Evolutionary conservation across 2,888 invertebrate genomes (phyloP), one percentile per base, ranked within the genome.

Genomic region (Dinocampus coccinellae): DNA sequence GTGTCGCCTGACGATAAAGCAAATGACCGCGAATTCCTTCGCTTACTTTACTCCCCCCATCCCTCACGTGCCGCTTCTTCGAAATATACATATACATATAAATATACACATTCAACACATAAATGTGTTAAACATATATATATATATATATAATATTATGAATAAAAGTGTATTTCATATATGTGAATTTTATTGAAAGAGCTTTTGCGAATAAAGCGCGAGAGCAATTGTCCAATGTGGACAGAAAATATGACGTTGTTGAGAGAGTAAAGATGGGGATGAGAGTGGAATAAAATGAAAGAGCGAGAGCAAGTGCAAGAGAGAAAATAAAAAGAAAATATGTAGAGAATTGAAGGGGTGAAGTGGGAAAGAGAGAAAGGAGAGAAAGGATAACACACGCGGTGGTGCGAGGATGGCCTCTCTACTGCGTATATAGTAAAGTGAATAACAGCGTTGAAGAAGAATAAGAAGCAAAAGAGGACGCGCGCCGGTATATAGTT

Each of bases 1-100:
- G 78, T 80, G 79, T 81, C 80, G 75, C 61, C 64, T 55, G 69
- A 72, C 77, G 79, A 80, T 80, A 79, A 79, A 77, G 69, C 75
- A 69, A 73, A 64, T 64, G 47, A 64, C 33, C 52, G 63, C 29
- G 33, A 64, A 64, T 64, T 64, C 52, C 58, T 16, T 33, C 11
- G 11, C 11, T 26, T 24, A 3, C 4, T 10, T 11, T 10, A 6
- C 3, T n/a, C 52, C 70, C 63, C 72, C 66, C 26, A 63, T 47
- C 60, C 63, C 58, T 7, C 58, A 20, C 58, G 58, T 58, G 34
- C 13, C 26, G 34, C 16, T 33, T 34, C 58, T 20, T 47, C 16
- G n/a, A 20, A 16, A 3, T 10, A 16, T 58, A 16, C n/a, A 58
- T 16, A 34, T 20, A 34, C 13, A 29, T 34, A 58, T 13, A n/a